These are phyloP conservation scores for Cyrtorhinus lividipennis DNA, from an alignment of 1,140 invertebrate genomes.

Conservation along the genomic window DNA sequence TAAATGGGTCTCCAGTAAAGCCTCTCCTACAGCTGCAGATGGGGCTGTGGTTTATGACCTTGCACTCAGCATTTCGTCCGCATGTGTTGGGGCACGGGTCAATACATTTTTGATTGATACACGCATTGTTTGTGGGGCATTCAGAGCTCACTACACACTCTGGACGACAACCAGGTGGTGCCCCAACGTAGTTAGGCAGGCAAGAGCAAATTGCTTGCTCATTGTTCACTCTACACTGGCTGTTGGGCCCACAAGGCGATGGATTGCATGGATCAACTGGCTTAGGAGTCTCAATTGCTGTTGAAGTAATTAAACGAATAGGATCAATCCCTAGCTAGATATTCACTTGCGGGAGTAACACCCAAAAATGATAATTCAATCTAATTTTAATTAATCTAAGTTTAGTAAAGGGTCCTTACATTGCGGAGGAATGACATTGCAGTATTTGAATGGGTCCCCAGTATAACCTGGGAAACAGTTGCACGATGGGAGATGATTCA, in stretches of 20 bases:
- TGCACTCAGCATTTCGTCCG: conserved; percentile 36
- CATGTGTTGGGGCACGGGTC: conserved; percentile 43
- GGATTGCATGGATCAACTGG: conserved; percentile 39
- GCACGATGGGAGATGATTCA: conserved; percentile 54
- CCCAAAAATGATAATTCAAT: neutral
- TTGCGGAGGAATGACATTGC: conserved; percentile 34
- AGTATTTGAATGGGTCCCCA: conserved; percentile 35
- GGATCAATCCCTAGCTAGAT: too few relatives aligned
- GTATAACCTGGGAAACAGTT: conserved; percentile 41
- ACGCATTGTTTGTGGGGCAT: conserved; percentile 43
- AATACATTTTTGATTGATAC: conserved; percentile 42
- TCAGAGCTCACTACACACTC: conserved; percentile 48
- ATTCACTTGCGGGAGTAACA: too few relatives aligned
- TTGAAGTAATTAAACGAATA: neutral
- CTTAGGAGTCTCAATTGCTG: conserved; percentile 23
- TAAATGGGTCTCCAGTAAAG: conserved; percentile 26
- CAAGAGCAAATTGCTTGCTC: conserved; percentile 45
- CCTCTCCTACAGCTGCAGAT: conserved; percentile 32
- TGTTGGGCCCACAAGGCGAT: conserved; percentile 46
- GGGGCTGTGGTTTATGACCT: conserved; percentile 32
- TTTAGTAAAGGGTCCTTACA: conserved; percentile 12
- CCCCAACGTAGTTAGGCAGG: conserved; percentile 37
- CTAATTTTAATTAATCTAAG: neutral
- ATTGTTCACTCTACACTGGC: conserved; percentile 39
- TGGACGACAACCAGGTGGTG: conserved; percentile 44